Evolutionary conservation across 2,888 invertebrate species (phyloP).

Genomic region (Buathra laborator): DNA sequence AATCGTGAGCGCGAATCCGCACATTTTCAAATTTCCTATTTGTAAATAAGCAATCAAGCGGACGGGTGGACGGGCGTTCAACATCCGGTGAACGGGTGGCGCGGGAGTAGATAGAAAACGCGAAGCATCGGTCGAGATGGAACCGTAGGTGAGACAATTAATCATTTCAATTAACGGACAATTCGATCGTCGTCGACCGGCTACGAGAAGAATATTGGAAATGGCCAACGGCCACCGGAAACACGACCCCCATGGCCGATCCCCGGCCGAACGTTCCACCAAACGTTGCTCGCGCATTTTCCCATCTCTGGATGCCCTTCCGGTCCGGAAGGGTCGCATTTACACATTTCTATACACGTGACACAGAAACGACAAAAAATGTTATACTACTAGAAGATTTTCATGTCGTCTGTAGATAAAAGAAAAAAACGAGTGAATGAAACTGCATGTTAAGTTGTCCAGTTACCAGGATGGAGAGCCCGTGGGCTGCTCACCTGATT

Average conservation of each 20-base stretch:
- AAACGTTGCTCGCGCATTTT: slow-evolving; percentile 47
- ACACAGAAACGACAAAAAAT: neutral
- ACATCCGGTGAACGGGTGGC: slow-evolving; percentile 66
- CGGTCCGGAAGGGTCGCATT: slow-evolving; percentile 35
- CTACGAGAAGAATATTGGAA: slow-evolving; percentile 83
- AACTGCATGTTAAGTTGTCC: too few relatives aligned
- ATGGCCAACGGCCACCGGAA: slow-evolving; percentile 79
- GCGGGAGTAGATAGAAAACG: slow-evolving; percentile 58
- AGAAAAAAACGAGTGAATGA: neutral
- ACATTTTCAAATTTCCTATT: slow-evolving; percentile 85
- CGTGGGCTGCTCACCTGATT: too few relatives aligned
- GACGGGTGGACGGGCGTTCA: slow-evolving; percentile 61
- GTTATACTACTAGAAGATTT: neutral
- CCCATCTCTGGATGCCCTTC: slow-evolving; percentile 55
- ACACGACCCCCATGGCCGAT: slow-evolving; percentile 57
- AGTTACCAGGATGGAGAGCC: too few relatives aligned
- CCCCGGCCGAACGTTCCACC: slow-evolving; percentile 1
- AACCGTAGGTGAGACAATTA: slow-evolving; percentile 84
- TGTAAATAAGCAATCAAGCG: slow-evolving; percentile 85
- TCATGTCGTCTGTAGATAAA: neutral
- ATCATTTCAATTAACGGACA: slow-evolving; percentile 85
- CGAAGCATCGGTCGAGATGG: slow-evolving; percentile 42
- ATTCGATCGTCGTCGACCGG: slow-evolving; percentile 80
- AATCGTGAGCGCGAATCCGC: slow-evolving; percentile 77
- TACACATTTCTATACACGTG: slow-evolving; percentile 17